Percentiles rank a stretch among this genome's conserved stretches.
These are phyloP conservation scores for Rhabdomys dilectus DNA, from an alignment of 2,113 vertebrate species.

Conservation along the genomic window DNA sequence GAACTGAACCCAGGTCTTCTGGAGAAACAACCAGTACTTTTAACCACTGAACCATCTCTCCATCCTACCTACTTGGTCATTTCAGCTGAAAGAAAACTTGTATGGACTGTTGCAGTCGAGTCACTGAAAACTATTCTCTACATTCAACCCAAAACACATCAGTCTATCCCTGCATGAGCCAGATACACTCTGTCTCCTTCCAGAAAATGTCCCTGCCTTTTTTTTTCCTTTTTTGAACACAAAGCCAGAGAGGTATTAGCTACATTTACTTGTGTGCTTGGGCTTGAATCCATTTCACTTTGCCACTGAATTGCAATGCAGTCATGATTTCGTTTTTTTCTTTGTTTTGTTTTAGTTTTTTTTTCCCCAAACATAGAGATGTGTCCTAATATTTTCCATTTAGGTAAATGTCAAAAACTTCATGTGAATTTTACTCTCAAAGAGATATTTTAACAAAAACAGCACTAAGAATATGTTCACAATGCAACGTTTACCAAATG, in stretches of 20 bases:
- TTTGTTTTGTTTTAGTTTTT: too few species aligned
- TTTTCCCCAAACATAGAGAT: not conserved
- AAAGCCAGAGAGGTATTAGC: not conserved
- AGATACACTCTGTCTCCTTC: not conserved
- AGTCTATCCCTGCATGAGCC: not conserved
- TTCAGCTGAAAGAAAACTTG: not conserved
- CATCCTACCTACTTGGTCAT: not conserved
- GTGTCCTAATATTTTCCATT: not conserved
- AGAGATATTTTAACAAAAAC: conserved; percentile 23
- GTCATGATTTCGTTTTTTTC: not conserved
- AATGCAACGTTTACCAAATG: conserved; percentile 25
- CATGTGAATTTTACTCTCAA: not conserved
- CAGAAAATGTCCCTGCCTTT: not conserved
- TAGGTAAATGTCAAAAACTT: conserved; percentile 31
- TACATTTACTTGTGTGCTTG: not conserved
- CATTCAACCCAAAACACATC: conserved; percentile 29
- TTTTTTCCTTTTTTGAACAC: not conserved
- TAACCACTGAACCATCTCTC: not conserved
- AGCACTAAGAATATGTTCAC: conserved; percentile 40
- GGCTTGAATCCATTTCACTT: not conserved
- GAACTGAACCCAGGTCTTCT: not conserved
- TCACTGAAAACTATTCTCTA: not conserved
- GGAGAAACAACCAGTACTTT: not conserved
- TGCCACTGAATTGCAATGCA: not conserved
- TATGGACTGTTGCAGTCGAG: not conserved